Evolutionary conservation across 2,888 invertebrate genomes (phyloP).

Genomic region (Pediacus dermestoides): DNA sequence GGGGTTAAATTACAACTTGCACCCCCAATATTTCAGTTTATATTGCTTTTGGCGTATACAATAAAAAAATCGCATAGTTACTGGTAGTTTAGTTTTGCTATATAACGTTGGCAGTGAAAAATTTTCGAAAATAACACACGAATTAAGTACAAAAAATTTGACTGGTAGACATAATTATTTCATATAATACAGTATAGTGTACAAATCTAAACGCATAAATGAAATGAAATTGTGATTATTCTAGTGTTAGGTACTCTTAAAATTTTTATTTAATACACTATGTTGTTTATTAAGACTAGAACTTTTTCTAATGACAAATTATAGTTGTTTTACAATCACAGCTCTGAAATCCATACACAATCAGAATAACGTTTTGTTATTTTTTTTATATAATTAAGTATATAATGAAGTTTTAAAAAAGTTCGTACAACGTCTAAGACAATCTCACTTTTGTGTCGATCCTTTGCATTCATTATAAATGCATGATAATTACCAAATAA

Average conservation of each 20-base stretch:
- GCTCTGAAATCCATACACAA: slow-evolving; percentile 44
- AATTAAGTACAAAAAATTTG: slow-evolving; percentile 20
- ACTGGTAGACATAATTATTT: slow-evolving; percentile 7
- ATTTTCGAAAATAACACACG: slow-evolving; percentile 31
- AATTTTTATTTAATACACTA: too few relatives aligned
- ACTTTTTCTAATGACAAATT: slow-evolving; percentile 37
- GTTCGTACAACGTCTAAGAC: slow-evolving; percentile 47
- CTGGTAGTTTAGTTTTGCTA: too few relatives aligned
- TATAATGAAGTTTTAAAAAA: background rate
- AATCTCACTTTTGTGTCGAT: slow-evolving; percentile 53
- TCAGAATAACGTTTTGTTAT: slow-evolving; percentile 35
- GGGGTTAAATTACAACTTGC: too few relatives aligned
- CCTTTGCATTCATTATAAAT: slow-evolving; percentile 47
- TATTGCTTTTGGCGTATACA: slow-evolving; percentile 30
- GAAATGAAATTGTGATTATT: too few relatives aligned
- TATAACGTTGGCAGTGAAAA: slow-evolving; percentile 46
- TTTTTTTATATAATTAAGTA: too few relatives aligned
- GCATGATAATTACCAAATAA: slow-evolving; percentile 48
- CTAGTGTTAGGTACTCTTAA: too few relatives aligned
- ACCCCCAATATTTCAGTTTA: too few relatives aligned
- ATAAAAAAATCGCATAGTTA: slow-evolving; percentile 18
- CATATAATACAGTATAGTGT: too few relatives aligned
- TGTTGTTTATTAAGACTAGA: slow-evolving; percentile 35
- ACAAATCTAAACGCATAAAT: too few relatives aligned
- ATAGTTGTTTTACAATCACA: slow-evolving; percentile 47